These are phyloP conservation scores for Lagothrix lagotricha DNA, from an alignment of 2,797 vertebrate genomes.

Conservation along the genomic window DNA sequence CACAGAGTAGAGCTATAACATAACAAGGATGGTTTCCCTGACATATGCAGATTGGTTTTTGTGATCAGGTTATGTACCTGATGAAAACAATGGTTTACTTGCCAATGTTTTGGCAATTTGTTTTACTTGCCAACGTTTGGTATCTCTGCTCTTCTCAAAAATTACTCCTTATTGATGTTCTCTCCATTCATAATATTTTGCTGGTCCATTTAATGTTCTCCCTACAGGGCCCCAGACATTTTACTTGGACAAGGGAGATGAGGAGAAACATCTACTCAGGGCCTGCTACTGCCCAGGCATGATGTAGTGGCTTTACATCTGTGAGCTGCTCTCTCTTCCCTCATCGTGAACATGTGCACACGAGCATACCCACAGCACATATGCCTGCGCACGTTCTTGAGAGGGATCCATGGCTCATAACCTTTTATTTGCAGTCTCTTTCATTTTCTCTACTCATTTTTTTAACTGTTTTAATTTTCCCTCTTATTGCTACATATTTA, in stretches of 20 bases:
- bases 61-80: background rate
- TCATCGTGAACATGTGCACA: too few relatives aligned
- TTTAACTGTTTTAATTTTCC: background rate
- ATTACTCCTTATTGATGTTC: background rate
- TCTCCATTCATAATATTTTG: background rate
- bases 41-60: background rate
- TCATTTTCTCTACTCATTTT: background rate
- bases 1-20: background rate
- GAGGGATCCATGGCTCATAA: background rate
- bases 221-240: background rate
- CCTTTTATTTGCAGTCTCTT: background rate
- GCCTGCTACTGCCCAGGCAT: background rate
- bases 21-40: background rate
- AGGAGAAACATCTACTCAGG: background rate
- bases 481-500: background rate
- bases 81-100: background rate
- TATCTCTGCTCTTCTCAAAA: background rate
- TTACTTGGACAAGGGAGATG: background rate
- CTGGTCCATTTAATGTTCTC: background rate
- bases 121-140: background rate
- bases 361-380: background rate
- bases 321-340: fast-evolving
- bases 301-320: background rate
- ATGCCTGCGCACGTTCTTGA: background rate
- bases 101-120: too few relatives aligned